These are phyloP conservation scores for Drosophila nigricruria DNA, from an alignment of 2,888 invertebrate genomes.

Conservation along the genomic window DNA sequence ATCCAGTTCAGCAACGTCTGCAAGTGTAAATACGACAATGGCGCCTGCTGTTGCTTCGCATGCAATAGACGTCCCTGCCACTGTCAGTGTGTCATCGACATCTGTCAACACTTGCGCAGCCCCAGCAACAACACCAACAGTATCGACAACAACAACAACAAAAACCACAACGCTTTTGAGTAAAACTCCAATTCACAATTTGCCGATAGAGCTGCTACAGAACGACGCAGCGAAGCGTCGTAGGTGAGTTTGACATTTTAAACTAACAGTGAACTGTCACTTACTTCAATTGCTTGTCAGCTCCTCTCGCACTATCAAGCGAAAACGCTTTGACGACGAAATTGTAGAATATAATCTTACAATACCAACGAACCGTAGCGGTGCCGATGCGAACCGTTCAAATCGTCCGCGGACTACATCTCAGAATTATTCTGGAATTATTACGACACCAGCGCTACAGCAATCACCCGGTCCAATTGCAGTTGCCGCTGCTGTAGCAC, in stretches of 20 bases:
- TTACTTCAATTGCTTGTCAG: conserved; percentile 85
- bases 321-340: conserved; percentile 98
- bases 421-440: conserved; percentile 84
- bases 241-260: conserved; percentile 72
- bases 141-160: conserved; percentile 20
- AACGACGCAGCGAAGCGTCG: conserved; percentile 83
- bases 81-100: conserved; percentile 62
- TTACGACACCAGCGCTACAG: conserved; percentile 43
- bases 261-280: conserved; percentile 9
- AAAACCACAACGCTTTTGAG: conserved; percentile 35
- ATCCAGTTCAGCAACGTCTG: conserved; percentile 17
- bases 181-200: conserved; percentile 59
- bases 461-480: conserved; percentile 31
- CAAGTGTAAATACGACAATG: conserved; percentile 15
- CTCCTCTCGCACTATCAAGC: conserved; percentile 97
- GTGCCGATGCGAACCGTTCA: conserved; percentile 74
- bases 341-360: conserved; percentile 95
- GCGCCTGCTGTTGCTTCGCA: conserved; percentile 28
- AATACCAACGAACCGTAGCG: conserved; percentile 85
- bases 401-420: conserved; percentile 86
- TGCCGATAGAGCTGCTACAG: conserved; percentile 81
- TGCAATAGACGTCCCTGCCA: conserved; percentile 49
- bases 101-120: conserved; percentile 57
- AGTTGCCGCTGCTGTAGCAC: conserved; percentile 7
- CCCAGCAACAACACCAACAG: conserved; percentile 34